These are phyloP conservation scores for Epizoanthus fatuus DNA, from an alignment of 92 coral and sea anemone genomes.

Conservation along the genomic window DNA sequence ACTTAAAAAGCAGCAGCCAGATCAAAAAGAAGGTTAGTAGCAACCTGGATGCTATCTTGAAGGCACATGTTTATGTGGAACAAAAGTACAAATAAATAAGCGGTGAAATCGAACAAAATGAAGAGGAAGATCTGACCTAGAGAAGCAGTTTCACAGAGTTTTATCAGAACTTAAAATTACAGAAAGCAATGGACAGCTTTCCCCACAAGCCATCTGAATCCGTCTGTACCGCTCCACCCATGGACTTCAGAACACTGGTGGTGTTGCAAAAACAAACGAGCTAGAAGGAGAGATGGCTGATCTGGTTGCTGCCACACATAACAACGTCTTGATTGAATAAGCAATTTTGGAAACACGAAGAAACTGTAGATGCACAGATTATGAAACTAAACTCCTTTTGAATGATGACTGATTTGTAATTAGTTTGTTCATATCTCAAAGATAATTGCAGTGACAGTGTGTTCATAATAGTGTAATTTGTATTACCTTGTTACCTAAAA, in stretches of 20 bases:
- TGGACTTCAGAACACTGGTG: neutral
- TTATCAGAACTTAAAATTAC: neutral
- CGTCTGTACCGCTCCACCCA: neutral
- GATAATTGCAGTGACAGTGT: no score
- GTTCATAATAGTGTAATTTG: no score
- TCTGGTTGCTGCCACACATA: neutral
- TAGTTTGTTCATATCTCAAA: no score
- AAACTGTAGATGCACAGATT: no score
- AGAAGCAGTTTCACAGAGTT: constrained; percentile 4
- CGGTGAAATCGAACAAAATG: neutral
- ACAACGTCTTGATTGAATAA: no score
- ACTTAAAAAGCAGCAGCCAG: neutral
- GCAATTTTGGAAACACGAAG: no score
- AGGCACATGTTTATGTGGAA: constrained; percentile 29
- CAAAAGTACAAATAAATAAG: constrained; percentile 9
- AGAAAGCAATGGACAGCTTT: neutral
- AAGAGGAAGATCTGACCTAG: neutral
- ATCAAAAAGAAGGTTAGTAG: neutral
- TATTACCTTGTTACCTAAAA: no score
- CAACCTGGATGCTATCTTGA: constrained; percentile 10
- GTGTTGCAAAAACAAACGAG: neutral
- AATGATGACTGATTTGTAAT: no score
- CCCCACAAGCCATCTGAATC: neutral
- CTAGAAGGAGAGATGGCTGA: neutral
- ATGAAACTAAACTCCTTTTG: no score